These are phyloP conservation scores for Tachuris rubrigastra DNA, from an alignment of 2,113 vertebrate genomes.

Conservation along the genomic window DNA sequence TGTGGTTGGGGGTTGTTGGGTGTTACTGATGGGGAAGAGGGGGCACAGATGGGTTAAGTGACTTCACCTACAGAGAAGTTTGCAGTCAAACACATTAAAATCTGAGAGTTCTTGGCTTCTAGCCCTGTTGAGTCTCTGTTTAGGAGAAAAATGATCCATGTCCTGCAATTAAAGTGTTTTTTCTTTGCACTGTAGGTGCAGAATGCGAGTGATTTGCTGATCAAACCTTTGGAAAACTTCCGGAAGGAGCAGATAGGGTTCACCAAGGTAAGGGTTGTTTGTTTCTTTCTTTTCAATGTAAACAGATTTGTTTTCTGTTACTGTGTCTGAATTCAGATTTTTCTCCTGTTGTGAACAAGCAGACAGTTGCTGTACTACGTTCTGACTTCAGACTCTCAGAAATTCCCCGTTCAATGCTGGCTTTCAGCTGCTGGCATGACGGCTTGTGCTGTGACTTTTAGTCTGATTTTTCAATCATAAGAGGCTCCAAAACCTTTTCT, in stretches of 20 bases:
- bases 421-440: neutral
- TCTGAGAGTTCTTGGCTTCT: neutral
- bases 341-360: neutral
- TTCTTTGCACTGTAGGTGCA: conserved; percentile 81
- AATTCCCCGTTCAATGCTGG: neutral
- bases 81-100: neutral
- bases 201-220: conserved; percentile 92
- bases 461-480: conserved; percentile 42
- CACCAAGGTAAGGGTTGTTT: conserved; percentile 84
- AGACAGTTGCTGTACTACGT: neutral
- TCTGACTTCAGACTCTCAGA: neutral
- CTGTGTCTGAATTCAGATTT: neutral
- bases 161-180: neutral
- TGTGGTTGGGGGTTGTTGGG: accelerated
- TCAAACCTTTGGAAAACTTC: conserved; percentile 95
- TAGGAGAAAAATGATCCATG: neutral
- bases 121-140: neutral
- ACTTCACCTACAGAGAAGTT: neutral
- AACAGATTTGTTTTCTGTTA: neutral
- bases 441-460: neutral
- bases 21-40: neutral
- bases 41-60: neutral
- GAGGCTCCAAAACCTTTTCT: conserved; percentile 31
- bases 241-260: conserved; percentile 94
- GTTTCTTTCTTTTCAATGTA: neutral